Evolutionary conservation across 2,888 invertebrate species (phyloP).

Genomic region (Gari tellinella): DNA sequence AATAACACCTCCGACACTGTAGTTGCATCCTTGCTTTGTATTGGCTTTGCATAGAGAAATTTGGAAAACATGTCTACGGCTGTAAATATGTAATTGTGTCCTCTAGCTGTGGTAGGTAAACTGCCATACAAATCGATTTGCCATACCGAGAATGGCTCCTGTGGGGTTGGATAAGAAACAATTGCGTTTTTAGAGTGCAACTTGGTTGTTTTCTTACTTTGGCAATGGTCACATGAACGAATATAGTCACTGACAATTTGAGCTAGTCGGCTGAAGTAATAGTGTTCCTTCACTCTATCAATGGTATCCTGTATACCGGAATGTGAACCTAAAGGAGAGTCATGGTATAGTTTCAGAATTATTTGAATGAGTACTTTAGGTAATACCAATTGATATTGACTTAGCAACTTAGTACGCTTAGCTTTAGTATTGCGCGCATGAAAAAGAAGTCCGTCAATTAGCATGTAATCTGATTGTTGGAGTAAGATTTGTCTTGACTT

Average conservation of each 20-base stretch:
- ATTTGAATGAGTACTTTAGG: conserved; percentile 1
- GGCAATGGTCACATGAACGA: conserved; percentile 20
- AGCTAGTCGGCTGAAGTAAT: conserved; percentile 23
- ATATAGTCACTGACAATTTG: conserved; percentile 30
- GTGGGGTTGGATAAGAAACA: conserved; percentile 41
- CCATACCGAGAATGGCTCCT: conserved; percentile 53
- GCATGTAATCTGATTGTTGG: conserved; percentile 2
- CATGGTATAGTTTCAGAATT: conserved; percentile 28
- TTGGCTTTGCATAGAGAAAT: conserved; percentile 27
- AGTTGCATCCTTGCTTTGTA: conserved; percentile 43
- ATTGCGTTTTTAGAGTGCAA: conserved; percentile 23
- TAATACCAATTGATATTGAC: conserved; percentile 1
- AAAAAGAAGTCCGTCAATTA: conserved; percentile 4
- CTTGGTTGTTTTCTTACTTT: conserved; percentile 35
- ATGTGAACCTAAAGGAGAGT: too few species aligned
- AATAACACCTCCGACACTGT: conserved; percentile 38
- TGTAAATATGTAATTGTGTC: conserved; percentile 29
- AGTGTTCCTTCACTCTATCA: conserved; percentile 41
- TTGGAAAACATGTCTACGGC: conserved; percentile 52
- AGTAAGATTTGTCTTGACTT: conserved; percentile 4
- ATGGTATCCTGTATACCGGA: too few species aligned
- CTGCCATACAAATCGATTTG: conserved; percentile 54
- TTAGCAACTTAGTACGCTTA: conserved; percentile 1
- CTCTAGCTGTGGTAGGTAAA: conserved; percentile 29
- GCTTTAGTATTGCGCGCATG: not conserved